phyloP scores from a whole-genome alignment of 1,140 invertebrate species.

The Diorhabda elongata region DNA sequence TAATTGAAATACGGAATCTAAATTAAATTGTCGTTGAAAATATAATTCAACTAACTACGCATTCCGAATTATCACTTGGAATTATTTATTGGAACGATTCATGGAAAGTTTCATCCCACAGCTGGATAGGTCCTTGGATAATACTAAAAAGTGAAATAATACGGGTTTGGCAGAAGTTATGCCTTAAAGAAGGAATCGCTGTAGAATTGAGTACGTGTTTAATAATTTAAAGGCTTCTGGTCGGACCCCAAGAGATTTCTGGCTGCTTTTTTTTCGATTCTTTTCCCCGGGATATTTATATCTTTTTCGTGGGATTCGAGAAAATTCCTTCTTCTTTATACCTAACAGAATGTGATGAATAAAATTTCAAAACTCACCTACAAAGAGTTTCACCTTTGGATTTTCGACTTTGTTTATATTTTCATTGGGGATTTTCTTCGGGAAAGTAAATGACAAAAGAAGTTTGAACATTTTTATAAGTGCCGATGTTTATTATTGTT shows the following conservation, averaged over 20 bases:
- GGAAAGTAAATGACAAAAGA: too few relatives aligned
- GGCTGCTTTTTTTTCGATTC: neutral
- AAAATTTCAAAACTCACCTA: neutral
- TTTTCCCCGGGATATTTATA: neutral
- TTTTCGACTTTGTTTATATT: neutral
- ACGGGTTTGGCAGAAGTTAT: neutral
- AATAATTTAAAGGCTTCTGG: slow-evolving; percentile 2
- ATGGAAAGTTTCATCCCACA: neutral
- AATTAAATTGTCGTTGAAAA: too few relatives aligned
- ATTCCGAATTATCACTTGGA: too few relatives aligned
- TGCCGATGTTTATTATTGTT: too few relatives aligned
- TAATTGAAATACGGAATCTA: too few relatives aligned
- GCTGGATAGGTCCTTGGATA: neutral
- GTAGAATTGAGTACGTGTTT: slow-evolving; percentile 2
- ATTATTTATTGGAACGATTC: too few relatives aligned
- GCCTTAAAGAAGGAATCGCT: neutral
- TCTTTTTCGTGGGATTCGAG: slow-evolving; percentile 2
- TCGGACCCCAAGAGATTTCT: slow-evolving; percentile 1
- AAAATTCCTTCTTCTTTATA: neutral
- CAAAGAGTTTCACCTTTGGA: neutral
- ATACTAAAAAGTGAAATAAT: slow-evolving; percentile 3
- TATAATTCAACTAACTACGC: too few relatives aligned
- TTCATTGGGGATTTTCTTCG: neutral
- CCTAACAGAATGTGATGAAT: slow-evolving; percentile 2
- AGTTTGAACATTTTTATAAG: too few relatives aligned